phyloP scores from a whole-genome alignment of 2,797 vertebrate species.

The Eulemur mongoz region DNA sequence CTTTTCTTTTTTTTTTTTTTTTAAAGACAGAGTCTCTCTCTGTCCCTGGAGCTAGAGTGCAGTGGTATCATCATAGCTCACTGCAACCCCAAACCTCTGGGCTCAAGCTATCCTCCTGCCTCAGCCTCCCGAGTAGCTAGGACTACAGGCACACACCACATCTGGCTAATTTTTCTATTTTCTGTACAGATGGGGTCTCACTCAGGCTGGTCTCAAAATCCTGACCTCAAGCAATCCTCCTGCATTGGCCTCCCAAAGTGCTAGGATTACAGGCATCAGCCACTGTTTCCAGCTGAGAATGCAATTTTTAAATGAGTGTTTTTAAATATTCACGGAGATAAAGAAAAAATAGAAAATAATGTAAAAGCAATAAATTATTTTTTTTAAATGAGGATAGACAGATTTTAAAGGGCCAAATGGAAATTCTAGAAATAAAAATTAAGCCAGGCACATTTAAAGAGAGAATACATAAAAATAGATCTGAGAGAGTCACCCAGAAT shows the following conservation, averaged over 20 bases:
- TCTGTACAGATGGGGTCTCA: not conserved
- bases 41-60: not conserved
- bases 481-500: not conserved
- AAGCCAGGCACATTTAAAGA: not conserved
- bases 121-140: not conserved
- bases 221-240: not conserved
- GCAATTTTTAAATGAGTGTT: not conserved
- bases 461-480: not conserved
- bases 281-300: too few species aligned
- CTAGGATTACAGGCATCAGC: too few species aligned
- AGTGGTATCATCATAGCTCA: not conserved
- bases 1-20: not conserved
- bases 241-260: not conserved
- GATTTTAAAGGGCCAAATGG: not conserved
- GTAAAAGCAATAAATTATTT: not conserved
- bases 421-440: conserved; percentile 30
- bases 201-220: not conserved
- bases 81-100: not conserved
- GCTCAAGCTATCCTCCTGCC: not conserved
- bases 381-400: not conserved
- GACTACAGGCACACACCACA: not conserved
- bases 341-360: conserved; percentile 23
- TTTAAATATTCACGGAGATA: not conserved
- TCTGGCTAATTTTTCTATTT: not conserved
- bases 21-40: not conserved